Conservation (phyloP, 2,797 vertebrate genomes). For the Graptemys geographica region DNA sequence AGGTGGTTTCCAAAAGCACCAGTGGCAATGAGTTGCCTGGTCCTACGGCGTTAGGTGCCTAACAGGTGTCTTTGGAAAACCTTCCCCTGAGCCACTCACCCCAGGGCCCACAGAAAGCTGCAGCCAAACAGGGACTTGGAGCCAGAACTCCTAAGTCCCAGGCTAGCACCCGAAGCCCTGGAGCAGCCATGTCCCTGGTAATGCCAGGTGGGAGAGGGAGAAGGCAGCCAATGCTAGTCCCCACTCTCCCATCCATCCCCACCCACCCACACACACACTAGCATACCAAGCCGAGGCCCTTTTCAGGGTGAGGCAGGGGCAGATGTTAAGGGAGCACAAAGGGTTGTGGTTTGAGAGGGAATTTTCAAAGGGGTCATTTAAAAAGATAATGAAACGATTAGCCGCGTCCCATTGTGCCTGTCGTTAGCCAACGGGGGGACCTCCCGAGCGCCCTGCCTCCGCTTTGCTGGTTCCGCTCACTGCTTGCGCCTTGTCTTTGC, state of each 20-base stretch:
- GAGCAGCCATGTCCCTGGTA: neutral
- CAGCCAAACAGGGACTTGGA: neutral
- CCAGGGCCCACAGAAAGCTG: neutral
- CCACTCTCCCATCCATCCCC: no score
- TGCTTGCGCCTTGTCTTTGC: neutral
- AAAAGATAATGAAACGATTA: neutral
- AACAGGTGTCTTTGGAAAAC: neutral
- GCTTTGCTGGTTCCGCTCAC: neutral
- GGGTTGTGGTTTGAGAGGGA: neutral
- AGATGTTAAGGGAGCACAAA: neutral
- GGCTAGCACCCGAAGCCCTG: neutral
- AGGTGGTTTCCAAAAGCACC: neutral
- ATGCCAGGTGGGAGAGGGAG: neutral
- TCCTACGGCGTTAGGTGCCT: neutral
- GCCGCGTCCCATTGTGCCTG: neutral
- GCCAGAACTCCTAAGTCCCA: neutral
- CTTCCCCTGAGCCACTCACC: no score
- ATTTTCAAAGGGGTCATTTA: neutral
- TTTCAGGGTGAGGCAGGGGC: neutral
- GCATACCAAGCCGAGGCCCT: neutral
- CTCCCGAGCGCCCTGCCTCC: neutral
- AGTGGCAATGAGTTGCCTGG: neutral
- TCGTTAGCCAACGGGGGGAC: neutral
- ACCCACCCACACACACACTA: neutral
- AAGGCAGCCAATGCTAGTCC: neutral